Conservation (phyloP, 1,140 invertebrate species). For the Mycetomoellerius zeteki region DNA sequence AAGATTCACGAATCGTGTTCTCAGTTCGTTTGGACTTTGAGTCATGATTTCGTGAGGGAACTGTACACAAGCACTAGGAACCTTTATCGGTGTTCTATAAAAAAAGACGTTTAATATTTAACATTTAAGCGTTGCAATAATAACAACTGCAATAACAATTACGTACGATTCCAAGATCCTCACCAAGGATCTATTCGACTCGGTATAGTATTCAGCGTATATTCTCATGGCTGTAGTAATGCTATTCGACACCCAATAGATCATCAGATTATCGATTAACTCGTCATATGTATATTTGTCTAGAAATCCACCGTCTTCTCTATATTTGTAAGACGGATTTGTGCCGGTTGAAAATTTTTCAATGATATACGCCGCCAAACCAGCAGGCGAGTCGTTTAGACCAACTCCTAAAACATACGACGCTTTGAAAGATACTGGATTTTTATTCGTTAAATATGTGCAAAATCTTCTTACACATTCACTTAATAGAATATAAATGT, state of each 20-base stretch:
- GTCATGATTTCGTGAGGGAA: constrained; percentile 8
- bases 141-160: background rate
- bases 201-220: constrained; percentile 11
- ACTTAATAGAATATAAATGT: background rate
- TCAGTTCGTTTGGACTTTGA: background rate
- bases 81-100: background rate
- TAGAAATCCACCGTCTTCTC: constrained; percentile 91
- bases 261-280: constrained; percentile 95
- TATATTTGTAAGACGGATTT: constrained; percentile 84
- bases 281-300: constrained; percentile 90
- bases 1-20: constrained; percentile 26
- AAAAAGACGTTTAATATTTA: background rate
- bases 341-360: constrained; percentile 95
- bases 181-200: background rate
- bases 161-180: background rate
- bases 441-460: background rate
- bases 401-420: constrained; percentile 87
- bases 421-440: background rate
- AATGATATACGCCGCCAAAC: constrained; percentile 93
- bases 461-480: background rate
- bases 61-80: constrained; percentile 7
- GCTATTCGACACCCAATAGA: constrained; percentile 93
- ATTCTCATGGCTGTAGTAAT: constrained; percentile 91
- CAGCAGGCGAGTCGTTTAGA: constrained; percentile 90
- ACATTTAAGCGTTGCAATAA: background rate